These are phyloP conservation scores for Sturmia bella DNA, from an alignment of 2,888 invertebrate genomes.

Conservation along the genomic window DNA sequence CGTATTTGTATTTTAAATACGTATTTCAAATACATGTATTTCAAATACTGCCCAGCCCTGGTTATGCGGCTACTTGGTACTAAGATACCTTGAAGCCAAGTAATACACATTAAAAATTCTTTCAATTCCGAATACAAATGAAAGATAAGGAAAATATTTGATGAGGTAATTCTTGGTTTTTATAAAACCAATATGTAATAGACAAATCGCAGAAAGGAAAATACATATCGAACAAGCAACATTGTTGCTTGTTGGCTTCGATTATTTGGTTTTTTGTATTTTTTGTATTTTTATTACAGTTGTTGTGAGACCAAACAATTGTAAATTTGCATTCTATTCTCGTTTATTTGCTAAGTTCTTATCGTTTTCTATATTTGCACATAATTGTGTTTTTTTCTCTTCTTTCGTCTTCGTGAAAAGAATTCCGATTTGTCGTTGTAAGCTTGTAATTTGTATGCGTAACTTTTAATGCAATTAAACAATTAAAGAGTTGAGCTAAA, in stretches of 20 bases:
- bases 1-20: no score
- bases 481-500: constrained; percentile 74
- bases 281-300: not conserved
- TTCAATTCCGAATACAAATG: constrained; percentile 22
- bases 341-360: not conserved
- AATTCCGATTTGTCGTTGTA: constrained; percentile 53
- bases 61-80: no score
- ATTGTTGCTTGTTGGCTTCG: constrained; percentile 7
- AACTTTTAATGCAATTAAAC: constrained; percentile 79
- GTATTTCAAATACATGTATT: no score
- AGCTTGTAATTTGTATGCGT: constrained; percentile 71
- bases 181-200: constrained; percentile 19
- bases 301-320: constrained; percentile 26
- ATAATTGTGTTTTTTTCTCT: not conserved
- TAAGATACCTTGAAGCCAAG: no score
- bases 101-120: not conserved
- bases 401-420: not conserved
- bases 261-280: not conserved
- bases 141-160: constrained; percentile 7
- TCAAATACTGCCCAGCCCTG: no score
- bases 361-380: not conserved
- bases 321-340: constrained; percentile 3
- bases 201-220: not conserved
- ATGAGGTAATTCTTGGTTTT: constrained; percentile 38
- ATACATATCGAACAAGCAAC: not conserved